These are phyloP conservation scores for Fabriciana adippe DNA, from an alignment of 2,888 invertebrate species.

Conservation along the genomic window DNA sequence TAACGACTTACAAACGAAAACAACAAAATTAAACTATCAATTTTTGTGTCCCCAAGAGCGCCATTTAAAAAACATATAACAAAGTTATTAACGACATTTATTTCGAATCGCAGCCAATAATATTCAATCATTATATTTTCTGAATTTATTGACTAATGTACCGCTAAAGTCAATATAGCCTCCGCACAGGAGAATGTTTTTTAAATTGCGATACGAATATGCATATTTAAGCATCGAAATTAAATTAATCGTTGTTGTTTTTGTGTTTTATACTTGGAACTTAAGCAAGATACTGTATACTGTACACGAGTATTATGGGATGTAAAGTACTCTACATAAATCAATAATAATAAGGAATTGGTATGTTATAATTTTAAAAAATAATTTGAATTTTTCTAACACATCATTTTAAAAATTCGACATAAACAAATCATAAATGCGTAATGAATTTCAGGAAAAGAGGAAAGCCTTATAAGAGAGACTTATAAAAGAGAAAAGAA, in stretches of 20 bases:
- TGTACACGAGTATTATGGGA: too few species aligned
- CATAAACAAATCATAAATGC: too few species aligned
- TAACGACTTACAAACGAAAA: constrained; percentile 74
- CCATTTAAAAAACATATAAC: constrained; percentile 58
- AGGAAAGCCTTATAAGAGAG: too few species aligned
- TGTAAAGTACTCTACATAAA: too few species aligned
- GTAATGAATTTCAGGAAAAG: too few species aligned
- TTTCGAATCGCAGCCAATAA: constrained; percentile 42
- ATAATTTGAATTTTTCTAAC: too few species aligned
- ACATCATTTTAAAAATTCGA: too few species aligned
- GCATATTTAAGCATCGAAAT: constrained; percentile 2
- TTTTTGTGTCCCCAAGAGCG: constrained; percentile 66
- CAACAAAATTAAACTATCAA: constrained; percentile 73
- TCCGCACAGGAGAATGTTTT: constrained; percentile 3
- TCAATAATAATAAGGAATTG: too few species aligned
- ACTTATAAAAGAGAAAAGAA: too few species aligned
- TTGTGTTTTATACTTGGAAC: neutral
- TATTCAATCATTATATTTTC: constrained; percentile 44
- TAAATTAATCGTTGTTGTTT: too few species aligned
- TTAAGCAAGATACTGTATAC: neutral
- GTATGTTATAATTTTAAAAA: too few species aligned
- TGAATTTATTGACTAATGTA: constrained; percentile 39
- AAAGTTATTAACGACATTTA: constrained; percentile 56
- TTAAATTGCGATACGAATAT: constrained; percentile 14
- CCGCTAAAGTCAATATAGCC: constrained; percentile 35